phyloP scores from a whole-genome alignment of 2,888 invertebrate genomes.

The Pristionchus exspectatus region DNA sequence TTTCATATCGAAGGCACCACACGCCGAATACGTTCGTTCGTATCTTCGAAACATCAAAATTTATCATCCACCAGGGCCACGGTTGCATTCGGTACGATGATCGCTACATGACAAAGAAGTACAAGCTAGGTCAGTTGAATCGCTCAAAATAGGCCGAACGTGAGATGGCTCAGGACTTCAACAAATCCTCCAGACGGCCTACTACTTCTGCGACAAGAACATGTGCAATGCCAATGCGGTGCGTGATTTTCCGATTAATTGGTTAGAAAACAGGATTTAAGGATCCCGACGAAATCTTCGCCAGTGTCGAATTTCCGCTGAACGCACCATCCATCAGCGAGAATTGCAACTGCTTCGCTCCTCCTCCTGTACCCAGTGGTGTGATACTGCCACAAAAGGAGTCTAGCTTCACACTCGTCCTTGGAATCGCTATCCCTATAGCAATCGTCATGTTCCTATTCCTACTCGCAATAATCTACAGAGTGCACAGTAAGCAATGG shows the following conservation, averaged over 20 bases:
- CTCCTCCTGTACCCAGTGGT: background rate
- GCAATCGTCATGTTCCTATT: background rate
- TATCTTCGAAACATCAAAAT: background rate
- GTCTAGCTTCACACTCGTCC: background rate
- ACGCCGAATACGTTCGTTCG: background rate
- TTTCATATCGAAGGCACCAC: background rate
- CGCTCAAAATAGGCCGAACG: background rate
- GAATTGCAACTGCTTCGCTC: background rate
- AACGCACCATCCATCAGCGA: background rate
- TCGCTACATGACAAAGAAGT: background rate
- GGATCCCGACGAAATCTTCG: background rate
- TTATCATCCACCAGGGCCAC: background rate
- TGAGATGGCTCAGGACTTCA: background rate
- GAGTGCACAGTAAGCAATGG: background rate
- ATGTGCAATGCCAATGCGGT: background rate
- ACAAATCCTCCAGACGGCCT: background rate
- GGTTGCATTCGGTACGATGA: slow-evolving; percentile 22
- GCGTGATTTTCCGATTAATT: background rate
- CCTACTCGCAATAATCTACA: no score
- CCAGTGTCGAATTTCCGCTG: background rate
- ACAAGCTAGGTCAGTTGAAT: background rate
- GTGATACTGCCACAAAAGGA: background rate
- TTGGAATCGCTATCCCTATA: background rate
- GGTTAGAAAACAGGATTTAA: background rate
- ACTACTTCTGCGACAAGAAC: background rate